Evolutionary conservation across 2,888 invertebrate species (phyloP), one percentile per base, ranked within the genome.

Genomic region (Apamea sordens): DNA sequence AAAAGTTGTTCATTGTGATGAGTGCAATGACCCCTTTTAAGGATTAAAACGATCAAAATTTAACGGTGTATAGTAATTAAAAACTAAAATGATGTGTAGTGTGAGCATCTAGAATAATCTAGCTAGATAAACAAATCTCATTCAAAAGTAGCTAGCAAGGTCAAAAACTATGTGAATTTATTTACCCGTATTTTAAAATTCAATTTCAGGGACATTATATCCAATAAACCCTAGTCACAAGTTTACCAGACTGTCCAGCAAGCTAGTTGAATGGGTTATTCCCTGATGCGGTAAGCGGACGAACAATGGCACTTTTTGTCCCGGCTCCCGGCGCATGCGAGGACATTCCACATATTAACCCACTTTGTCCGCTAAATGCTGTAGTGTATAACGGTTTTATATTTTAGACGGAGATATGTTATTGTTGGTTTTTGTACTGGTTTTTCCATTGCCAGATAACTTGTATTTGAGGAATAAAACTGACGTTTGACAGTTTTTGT

Each of bases 341-440:
- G 84, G 61, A 71, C 80, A 65, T 65, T 73, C 36, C 67, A 84
- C 70, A 71, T 79, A 79, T 63, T 82, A 71, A 84, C 80, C 85
- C 61, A 41, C 47, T 80, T 74, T 73, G 47, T 63, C 4, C 70
- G 21, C 47, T 67, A 74, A 84, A 74, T 69, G n/a, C 68, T 56
- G 63, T 24, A 36, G 44, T 47, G 28, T 81, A 21, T 77, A n/a
- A 36, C 36, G 41, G 2, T 64, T 18, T 64, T 71, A 36, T 47
- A 70, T 72, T 41, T 53, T 36, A 50, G 44, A 59, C 15, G 50
- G 3, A 59, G 13, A 24, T 10, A 11, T 69, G 36, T 47, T 36
- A 7, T 2, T 56, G 41, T 78, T 63, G 15, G 21, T 28, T 32
- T 44, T 32, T 13, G 6, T 24, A 41, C 41, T 41, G 41, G 7